Evolutionary conservation across 2,888 invertebrate species (phyloP), one percentile per base, ranked within the genome.

Genomic region (Serripes groenlandicus): DNA sequence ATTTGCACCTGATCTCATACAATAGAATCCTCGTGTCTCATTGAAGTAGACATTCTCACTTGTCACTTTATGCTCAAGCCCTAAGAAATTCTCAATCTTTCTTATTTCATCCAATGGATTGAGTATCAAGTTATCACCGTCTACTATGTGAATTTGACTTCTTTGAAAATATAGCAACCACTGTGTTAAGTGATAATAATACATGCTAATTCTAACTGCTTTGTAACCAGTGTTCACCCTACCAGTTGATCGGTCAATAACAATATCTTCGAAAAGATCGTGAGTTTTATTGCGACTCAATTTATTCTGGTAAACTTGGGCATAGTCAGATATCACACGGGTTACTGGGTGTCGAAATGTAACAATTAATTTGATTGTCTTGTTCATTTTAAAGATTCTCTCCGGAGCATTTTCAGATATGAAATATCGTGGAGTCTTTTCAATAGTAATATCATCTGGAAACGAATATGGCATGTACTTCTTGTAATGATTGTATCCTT

Each of bases 371-470:
- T 98, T 92, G 42, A 98, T 97, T 93, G 97, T 97, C 11, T 97
- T 96, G 95, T 99, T 99, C 98, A 99, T 98, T 81, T 97, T 97
- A 89, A 97, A 96, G 74, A 99, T 98, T 86, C 99, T 96, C 95
- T 98, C 97, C 18, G 99, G 99, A 42, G 98, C 99, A 96, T 98
- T 97, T 21, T 98, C 97, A 76, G 98, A 98, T 64, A 99, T 98
- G 95, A 99, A 99, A 95, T 99, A 99, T 92, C 98, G 98, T 5
- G 99, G 99, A 91, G 98, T 99, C 95, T 99, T 99, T 95, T 99
- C 99, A 90, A 99, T 97, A 76, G 98, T 98, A 89, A 99, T 97
- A 95, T 99, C 98, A 60, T 97, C 97, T 86, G 97, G 96, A 95
- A 97, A 97, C 0, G 98, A 98, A 92, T 97, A 97, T 18, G 99